Evolutionary conservation across 2,113 vertebrate species (phyloP).

Genomic region (Pagrus major): DNA sequence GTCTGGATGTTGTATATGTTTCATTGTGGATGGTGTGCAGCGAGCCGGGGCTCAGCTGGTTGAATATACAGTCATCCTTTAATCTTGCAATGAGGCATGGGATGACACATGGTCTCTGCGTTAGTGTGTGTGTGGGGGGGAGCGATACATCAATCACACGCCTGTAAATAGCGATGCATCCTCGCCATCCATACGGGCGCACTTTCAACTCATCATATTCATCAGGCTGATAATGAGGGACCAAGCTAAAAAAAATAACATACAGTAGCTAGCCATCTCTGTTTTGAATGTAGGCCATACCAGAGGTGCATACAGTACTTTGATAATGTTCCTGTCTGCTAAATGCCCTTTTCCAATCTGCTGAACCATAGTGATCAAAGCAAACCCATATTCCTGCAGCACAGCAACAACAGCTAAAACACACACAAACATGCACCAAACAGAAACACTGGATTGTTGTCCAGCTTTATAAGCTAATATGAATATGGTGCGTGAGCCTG

Average conservation of each 20-base stretch:
- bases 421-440: slow-evolving; percentile 32
- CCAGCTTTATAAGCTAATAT: slow-evolving; percentile 73
- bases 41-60: slow-evolving; percentile 56
- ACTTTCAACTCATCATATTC: slow-evolving; percentile 24
- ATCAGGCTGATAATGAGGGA: slow-evolving; percentile 17
- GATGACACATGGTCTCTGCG: slow-evolving; percentile 47
- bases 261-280: neutral
- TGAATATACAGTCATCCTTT: slow-evolving; percentile 53
- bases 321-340: slow-evolving; percentile 21
- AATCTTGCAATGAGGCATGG: slow-evolving; percentile 38
- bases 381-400: slow-evolving; percentile 2
- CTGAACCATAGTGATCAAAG: slow-evolving; percentile 49
- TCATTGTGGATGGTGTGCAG: slow-evolving; percentile 23
- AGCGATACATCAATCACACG: slow-evolving; percentile 37
- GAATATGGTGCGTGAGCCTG: slow-evolving; percentile 76
- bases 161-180: slow-evolving; percentile 16
- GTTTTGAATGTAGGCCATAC: neutral
- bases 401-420: neutral
- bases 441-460: slow-evolving; percentile 63
- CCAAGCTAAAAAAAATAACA: neutral
- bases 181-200: neutral
- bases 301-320: neutral
- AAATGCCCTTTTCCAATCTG: slow-evolving; percentile 43
- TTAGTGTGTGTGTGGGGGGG: slow-evolving; percentile 20
- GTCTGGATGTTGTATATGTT: slow-evolving; percentile 30